Conservation (phyloP, 2,113 vertebrate species). For the Lycaon pictus region DNA sequence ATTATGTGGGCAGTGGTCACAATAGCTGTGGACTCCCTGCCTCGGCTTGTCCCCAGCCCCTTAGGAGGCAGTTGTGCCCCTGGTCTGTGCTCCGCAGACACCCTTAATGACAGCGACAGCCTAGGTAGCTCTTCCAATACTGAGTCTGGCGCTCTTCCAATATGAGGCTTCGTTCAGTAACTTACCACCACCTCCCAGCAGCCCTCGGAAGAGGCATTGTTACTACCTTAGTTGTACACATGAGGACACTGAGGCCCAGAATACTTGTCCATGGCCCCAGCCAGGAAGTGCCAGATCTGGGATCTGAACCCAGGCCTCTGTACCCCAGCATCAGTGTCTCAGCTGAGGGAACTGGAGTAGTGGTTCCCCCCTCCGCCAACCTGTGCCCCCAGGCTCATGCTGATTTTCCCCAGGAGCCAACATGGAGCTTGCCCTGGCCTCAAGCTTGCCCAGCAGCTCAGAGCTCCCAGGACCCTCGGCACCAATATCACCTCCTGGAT, state of each 20-base stretch:
- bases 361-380: neutral
- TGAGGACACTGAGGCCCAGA: neutral
- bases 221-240: neutral
- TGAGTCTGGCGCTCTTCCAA: neutral
- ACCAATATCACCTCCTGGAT: accelerated
- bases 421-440: neutral
- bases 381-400: neutral
- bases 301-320: neutral
- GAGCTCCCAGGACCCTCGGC: neutral
- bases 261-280: neutral
- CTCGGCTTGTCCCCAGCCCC: neutral
- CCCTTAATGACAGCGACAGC: neutral
- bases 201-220: neutral
- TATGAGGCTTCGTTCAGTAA: neutral
- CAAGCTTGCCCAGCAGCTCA: neutral
- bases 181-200: neutral
- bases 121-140: neutral
- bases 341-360: neutral
- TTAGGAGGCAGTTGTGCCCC: neutral
- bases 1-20: accelerated
- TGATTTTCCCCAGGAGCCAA: neutral
- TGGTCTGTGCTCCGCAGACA: accelerated
- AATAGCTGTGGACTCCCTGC: neutral
- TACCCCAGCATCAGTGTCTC: neutral
- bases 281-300: neutral